Evolutionary conservation across 2,113 vertebrate genomes (phyloP).

Genomic region (Todiramphus saurophagus): DNA sequence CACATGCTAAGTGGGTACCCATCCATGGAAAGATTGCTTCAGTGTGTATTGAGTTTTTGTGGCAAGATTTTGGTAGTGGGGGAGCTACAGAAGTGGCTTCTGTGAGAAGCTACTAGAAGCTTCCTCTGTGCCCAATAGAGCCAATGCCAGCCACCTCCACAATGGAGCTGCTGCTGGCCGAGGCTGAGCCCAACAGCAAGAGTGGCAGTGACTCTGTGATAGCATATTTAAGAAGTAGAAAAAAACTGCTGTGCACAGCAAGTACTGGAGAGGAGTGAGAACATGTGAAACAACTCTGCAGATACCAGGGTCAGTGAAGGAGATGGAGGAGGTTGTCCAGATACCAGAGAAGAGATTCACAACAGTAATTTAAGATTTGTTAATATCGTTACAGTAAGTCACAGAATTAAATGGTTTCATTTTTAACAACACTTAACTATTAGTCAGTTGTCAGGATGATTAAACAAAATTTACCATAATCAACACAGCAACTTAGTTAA

Average conservation of each 20-base stretch:
- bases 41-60: not conserved
- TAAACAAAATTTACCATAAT: not conserved
- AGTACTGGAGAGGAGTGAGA: not conserved
- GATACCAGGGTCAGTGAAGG: not conserved
- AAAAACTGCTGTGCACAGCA: not conserved
- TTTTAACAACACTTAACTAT: not conserved
- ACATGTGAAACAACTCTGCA: not conserved
- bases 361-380: not conserved
- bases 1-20: not conserved
- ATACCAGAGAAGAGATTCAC: not conserved
- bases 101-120: no score
- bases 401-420: not conserved
- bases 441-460: not conserved
- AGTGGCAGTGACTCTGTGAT: accelerated
- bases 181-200: no score
- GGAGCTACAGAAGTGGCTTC: not conserved
- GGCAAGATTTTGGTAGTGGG: not conserved
- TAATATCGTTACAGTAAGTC: not conserved
- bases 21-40: not conserved
- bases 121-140: no score
- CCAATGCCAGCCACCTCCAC: no score
- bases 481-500: not conserved
- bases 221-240: not conserved
- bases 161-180: no score
- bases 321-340: not conserved